Evolutionary conservation across 1,140 invertebrate species (phyloP).

Genomic region (Cardiocondyla obscurior): DNA sequence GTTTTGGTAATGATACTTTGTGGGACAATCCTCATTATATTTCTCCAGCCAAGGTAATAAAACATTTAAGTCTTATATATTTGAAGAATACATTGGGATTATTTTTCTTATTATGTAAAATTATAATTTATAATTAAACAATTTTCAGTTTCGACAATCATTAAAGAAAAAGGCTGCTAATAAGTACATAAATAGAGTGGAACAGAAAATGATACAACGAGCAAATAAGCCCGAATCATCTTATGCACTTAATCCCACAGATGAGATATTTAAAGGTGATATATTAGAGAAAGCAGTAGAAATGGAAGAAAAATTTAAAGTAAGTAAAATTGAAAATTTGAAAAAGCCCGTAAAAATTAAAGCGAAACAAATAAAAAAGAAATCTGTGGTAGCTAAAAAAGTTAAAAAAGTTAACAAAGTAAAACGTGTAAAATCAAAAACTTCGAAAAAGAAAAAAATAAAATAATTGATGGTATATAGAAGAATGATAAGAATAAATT

Average conservation of each 20-base stretch:
- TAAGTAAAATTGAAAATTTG: constrained; percentile 60
- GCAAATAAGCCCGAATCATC: constrained; percentile 88
- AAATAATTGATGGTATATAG: too few relatives aligned
- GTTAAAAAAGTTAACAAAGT: constrained; percentile 53
- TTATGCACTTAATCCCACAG: constrained; percentile 87
- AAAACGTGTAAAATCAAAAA: constrained; percentile 62
- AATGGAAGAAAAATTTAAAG: constrained; percentile 65
- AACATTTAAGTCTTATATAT: constrained; percentile 26
- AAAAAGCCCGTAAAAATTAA: constrained; percentile 79
- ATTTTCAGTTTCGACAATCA: constrained; percentile 87
- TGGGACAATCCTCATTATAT: constrained; percentile 98
- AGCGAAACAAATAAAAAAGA: constrained; percentile 62
- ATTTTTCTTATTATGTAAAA: not conserved
- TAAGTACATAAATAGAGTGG: constrained; percentile 91
- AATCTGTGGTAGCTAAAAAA: constrained; percentile 25
- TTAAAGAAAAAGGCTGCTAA: constrained; percentile 88
- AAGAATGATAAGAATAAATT: too few relatives aligned
- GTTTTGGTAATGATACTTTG: constrained; percentile 95
- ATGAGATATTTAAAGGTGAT: constrained; percentile 87
- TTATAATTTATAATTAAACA: not conserved
- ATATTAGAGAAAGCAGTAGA: constrained; percentile 80
- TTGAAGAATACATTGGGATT: not conserved
- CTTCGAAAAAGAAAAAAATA: constrained; percentile 66
- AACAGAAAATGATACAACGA: constrained; percentile 90
- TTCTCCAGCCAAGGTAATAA: constrained; percentile 91